Conservation (phyloP, 2,888 invertebrate species). For the Sisyra terminalis region DNA sequence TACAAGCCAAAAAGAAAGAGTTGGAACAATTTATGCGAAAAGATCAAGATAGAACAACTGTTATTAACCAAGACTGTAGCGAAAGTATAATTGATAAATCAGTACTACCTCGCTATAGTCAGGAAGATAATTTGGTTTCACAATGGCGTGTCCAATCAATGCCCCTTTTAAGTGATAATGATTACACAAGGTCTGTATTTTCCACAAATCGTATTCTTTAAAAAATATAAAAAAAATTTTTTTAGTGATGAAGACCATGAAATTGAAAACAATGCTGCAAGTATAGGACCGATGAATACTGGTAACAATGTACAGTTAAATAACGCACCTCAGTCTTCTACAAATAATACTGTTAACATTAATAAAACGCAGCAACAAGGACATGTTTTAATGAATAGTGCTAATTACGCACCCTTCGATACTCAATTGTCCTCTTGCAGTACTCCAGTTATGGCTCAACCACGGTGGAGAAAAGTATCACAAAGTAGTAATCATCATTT, state of each 20-base stretch:
- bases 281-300: conserved; percentile 10
- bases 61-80: conserved; percentile 27
- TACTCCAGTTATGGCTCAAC: not conserved
- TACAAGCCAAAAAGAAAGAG: conserved; percentile 45
- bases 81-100: conserved; percentile 22
- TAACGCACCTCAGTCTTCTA: not conserved
- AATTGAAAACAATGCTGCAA: conserved; percentile 1
- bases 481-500: conserved; percentile 1
- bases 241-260: conserved; percentile 4
- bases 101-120: conserved; percentile 14
- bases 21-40: conserved; percentile 48
- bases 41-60: conserved; percentile 31
- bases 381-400: not conserved
- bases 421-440: not conserved
- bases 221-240: not conserved
- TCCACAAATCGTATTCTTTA: not conserved
- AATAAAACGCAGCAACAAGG: not conserved
- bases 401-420: not conserved
- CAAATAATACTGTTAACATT: not conserved
- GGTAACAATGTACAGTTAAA: not conserved
- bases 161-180: conserved; percentile 7
- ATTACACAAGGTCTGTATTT: conserved; percentile 9
- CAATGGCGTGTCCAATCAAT: not conserved
- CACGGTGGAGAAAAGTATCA: not conserved
- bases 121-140: not conserved